Evolutionary conservation across 2,888 invertebrate species (phyloP).

Genomic region (Leptopilina drosophilae): DNA sequence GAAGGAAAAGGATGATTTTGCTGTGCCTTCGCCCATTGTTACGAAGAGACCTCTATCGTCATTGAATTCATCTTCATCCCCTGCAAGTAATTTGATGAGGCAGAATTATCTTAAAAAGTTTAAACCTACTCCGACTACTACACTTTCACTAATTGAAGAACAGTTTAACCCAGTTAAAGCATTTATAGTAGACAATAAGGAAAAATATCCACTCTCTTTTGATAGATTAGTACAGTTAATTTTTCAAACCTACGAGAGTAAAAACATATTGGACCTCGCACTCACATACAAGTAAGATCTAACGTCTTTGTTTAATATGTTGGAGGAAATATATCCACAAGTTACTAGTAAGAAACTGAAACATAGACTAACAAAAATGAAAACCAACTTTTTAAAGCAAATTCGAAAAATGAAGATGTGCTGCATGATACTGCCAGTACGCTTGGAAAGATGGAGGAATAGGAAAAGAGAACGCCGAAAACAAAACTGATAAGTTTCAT

Average conservation of each 20-base stretch:
- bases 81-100: neutral
- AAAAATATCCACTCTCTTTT: neutral
- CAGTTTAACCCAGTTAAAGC: neutral
- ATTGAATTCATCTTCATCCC: neutral
- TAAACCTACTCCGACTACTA: neutral
- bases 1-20: too few relatives aligned
- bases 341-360: conserved; percentile 4
- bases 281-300: conserved; percentile 17
- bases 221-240: neutral
- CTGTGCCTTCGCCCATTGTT: too few relatives aligned
- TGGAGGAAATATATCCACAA: neutral
- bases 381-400: neutral
- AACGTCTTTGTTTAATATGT: neutral
- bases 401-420: neutral
- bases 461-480: neutral
- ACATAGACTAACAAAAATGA: conserved; percentile 11
- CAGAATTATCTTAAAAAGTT: neutral
- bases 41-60: neutral
- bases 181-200: neutral
- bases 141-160: neutral
- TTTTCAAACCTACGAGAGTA: neutral
- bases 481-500: neutral
- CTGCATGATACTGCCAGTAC: neutral
- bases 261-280: conserved; percentile 19
- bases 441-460: neutral